Evolutionary conservation across 2,797 vertebrate species (phyloP).

Genomic region (Phalloptychus januarius): DNA sequence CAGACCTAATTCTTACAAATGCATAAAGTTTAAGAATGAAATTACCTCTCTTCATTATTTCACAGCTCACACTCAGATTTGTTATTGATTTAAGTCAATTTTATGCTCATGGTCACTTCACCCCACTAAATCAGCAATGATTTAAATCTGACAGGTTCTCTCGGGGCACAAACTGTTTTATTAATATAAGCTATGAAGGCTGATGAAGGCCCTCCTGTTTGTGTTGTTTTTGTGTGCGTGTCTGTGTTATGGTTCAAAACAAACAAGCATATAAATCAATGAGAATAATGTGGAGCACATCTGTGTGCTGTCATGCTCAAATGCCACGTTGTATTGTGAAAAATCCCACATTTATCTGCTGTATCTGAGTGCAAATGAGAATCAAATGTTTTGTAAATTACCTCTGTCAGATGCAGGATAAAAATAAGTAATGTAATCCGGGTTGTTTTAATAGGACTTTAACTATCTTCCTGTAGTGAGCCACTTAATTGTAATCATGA

Average conservation of each 20-base stretch:
- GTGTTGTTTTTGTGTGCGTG: constrained; percentile 4
- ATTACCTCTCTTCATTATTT: not conserved
- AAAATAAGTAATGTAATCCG: constrained; percentile 51
- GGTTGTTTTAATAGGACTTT: constrained; percentile 42
- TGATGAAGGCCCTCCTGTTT: constrained; percentile 26
- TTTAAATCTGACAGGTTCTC: not conserved
- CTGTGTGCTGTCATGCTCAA: constrained; percentile 39
- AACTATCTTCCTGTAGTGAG: constrained; percentile 36
- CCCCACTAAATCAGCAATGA: constrained; percentile 2
- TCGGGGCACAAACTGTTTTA: constrained; percentile 8
- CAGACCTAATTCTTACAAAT: not conserved
- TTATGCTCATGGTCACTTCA: constrained; percentile 3
- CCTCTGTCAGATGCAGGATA: constrained; percentile 18
- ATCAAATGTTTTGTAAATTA: constrained; percentile 50
- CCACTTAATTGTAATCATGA: constrained; percentile 18
- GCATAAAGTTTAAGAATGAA: not conserved
- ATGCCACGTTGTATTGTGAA: constrained; percentile 18
- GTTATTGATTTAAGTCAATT: not conserved
- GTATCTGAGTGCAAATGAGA: constrained; percentile 55
- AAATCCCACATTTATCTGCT: constrained; percentile 37
- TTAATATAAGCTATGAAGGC: not conserved
- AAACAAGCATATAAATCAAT: constrained; percentile 38
- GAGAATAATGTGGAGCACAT: constrained; percentile 39
- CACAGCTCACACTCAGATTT: not conserved
- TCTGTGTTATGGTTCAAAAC: not conserved